Evolutionary conservation across 1,140 invertebrate genomes (phyloP), one percentile per base, ranked within the genome.

Genomic region (Papilio polyxenes): DNA sequence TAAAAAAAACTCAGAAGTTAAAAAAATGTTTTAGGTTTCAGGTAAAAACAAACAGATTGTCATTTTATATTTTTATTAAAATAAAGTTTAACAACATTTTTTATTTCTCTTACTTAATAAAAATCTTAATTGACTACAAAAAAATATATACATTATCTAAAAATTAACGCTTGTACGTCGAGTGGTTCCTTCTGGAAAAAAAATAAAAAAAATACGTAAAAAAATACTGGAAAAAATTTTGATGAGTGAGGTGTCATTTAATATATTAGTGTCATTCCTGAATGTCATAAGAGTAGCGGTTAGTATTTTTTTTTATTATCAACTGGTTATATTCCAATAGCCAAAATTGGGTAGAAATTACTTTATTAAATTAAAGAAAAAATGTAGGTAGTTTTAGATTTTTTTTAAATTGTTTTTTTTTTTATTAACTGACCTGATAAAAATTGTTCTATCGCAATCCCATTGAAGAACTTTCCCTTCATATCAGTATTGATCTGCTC

Each of bases 391-490:
- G 17, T 20, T 69, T 37, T 1, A 69, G 10, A 1, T 31, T 69
- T 23, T 69, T 23, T 69, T 7, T 9, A 31, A 10, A 0, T 31
- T 23, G 9, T 37, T 31, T 69, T 69, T 2, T n/a, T 69, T 69
- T 11, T 44, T 15, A 13, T 4, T 31, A 44, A 83, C 75, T 82
- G 85, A 92, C 92, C 88, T 85, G 92, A 83, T 49, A 94, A 82
- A 84, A 91, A 88, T 62, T 90, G 89, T 40, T 93, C 91, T 59
- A 93, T 89, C 81, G 87, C 91, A 40, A 89, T 84, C 5, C 92
- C 92, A 17, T 72, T 82, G 20, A 92, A 88, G 82, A 92, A 92
- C 17, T 83, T 87, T 0, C 40, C 80, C 3, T 80, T 75, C 59
- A 92, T 87, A 2, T 83, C 85, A 0, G 87, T 83, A 0, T 88